These are phyloP conservation scores for Agrotis clavis DNA, from an alignment of 2,888 invertebrate species.

Conservation along the genomic window DNA sequence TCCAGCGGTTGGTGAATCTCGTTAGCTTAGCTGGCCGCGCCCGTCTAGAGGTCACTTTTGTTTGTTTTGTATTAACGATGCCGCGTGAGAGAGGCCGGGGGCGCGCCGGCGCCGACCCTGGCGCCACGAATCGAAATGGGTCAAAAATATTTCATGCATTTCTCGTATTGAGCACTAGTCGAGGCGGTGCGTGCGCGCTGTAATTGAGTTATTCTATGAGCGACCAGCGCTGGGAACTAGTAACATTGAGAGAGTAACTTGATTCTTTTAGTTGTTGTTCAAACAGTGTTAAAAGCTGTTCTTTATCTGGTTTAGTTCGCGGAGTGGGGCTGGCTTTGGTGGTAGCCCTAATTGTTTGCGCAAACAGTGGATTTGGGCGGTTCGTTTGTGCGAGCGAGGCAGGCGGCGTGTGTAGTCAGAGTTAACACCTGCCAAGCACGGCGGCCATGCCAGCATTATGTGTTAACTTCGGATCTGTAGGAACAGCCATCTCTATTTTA, in stretches of 20 bases:
- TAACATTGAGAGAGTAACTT: conserved; percentile 77
- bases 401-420: conserved; percentile 73
- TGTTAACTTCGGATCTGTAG: conserved; percentile 76
- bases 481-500: conserved; percentile 73
- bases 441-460: conserved; percentile 83
- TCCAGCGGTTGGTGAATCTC: conserved; percentile 89
- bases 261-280: conserved; percentile 82
- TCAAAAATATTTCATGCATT: conserved; percentile 89
- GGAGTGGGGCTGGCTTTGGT: conserved; percentile 72
- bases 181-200: conserved; percentile 71
- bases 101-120: conserved; percentile 88
- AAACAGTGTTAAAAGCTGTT: conserved; percentile 78
- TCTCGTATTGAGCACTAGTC: conserved; percentile 83
- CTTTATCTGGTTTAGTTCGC: conserved; percentile 74
- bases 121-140: conserved; percentile 87
- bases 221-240: conserved; percentile 55
- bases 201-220: conserved; percentile 86
- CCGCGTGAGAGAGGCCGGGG: conserved; percentile 87
- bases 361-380: conserved; percentile 89
- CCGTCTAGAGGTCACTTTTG: conserved; percentile 90
- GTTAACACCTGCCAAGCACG: conserved; percentile 86
- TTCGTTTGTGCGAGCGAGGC: conserved; percentile 83
- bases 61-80: conserved; percentile 90
- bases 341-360: conserved; percentile 76
- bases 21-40: conserved; percentile 84